phyloP scores from a whole-genome alignment of 2,113 vertebrate species.

The Apteryx owenii region DNA sequence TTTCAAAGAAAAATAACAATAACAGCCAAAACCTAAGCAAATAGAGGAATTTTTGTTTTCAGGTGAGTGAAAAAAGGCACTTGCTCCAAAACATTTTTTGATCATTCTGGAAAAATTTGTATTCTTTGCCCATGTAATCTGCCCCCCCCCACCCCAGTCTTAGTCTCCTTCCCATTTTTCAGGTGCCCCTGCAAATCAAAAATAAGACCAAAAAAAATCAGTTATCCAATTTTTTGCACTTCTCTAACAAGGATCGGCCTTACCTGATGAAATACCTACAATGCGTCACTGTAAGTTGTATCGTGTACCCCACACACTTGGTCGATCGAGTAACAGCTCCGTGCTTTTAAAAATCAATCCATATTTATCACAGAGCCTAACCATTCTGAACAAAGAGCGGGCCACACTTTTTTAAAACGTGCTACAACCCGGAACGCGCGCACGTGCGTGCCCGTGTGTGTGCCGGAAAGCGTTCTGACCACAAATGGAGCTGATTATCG shows the following conservation, averaged over 20 bases:
- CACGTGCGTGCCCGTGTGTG: not conserved
- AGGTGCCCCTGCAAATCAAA: not conserved
- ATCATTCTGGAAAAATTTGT: not conserved
- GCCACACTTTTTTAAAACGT: not conserved
- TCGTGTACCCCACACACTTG: constrained; percentile 14
- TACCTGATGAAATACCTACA: constrained; percentile 47
- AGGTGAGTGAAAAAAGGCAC: not conserved
- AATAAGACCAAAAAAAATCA: not conserved
- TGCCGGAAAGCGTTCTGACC: constrained; percentile 61
- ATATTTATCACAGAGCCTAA: not conserved
- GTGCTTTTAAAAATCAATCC: constrained; percentile 46
- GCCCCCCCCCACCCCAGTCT: accelerated
- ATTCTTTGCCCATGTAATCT: not conserved
- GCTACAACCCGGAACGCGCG: not conserved
- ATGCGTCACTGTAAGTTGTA: constrained; percentile 27
- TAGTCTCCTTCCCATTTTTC: not conserved
- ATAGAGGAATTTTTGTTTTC: not conserved
- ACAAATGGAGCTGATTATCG: constrained; percentile 69
- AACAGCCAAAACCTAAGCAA: not conserved
- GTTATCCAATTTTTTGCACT: constrained; percentile 8
- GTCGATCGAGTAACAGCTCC: constrained; percentile 21
- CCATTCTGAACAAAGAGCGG: not conserved
- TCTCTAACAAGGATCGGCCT: constrained; percentile 39
- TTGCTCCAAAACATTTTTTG: not conserved
- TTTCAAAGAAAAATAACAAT: not conserved